Conservation (phyloP, 2,888 invertebrate species). For the Colletes collaris region DNA sequence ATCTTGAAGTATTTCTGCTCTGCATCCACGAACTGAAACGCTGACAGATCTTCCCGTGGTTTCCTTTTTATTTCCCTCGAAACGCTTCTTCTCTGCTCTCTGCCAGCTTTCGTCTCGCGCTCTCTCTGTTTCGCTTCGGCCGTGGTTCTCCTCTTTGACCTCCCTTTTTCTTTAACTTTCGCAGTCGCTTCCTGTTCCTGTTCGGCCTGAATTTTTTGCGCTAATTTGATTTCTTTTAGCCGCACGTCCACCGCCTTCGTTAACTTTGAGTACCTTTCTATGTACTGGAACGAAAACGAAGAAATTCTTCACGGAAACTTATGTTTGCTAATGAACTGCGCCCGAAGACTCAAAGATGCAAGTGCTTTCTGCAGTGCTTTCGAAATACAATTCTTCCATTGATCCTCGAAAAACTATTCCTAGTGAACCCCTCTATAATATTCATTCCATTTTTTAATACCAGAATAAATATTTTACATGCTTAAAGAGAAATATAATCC, state of each 20-base stretch:
- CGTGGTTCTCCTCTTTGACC: background rate
- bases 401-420: too few relatives aligned
- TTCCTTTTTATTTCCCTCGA: constrained; percentile 44
- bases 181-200: background rate
- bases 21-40: constrained; percentile 65
- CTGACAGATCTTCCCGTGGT: constrained; percentile 59
- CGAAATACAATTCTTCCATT: too few relatives aligned
- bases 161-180: background rate
- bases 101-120: background rate
- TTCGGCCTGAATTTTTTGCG: constrained; percentile 4
- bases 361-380: too few relatives aligned
- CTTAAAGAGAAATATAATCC: too few relatives aligned
- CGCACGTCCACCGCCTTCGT: constrained; percentile 60
- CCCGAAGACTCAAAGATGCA: background rate
- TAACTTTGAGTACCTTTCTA: constrained; percentile 58
- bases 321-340: background rate
- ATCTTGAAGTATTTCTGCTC: constrained; percentile 74
- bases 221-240: constrained; percentile 55
- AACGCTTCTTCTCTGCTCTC: background rate
- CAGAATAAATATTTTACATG: too few relatives aligned
- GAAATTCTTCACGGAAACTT: background rate
- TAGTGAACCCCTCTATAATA: too few relatives aligned
- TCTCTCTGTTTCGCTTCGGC: constrained; percentile 29
- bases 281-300: constrained; percentile 36
- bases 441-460: too few relatives aligned